Percentiles rank a stretch among this genome's conserved stretches.
Evolutionary conservation across 2,797 vertebrate species (phyloP).

Genomic region (Tarsius wallacei): DNA sequence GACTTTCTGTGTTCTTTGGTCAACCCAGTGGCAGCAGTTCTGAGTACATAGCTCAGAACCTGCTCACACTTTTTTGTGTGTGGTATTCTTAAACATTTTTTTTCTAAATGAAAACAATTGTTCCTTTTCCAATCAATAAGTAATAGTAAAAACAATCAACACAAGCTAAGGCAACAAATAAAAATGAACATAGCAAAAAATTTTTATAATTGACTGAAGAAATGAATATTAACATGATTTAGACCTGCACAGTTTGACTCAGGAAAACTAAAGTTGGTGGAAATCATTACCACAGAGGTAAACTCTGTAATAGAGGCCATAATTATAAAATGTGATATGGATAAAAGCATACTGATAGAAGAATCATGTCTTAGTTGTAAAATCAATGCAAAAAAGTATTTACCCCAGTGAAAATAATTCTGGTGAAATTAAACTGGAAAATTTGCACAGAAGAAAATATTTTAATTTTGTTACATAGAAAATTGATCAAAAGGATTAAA

Average conservation of each 20-base stretch:
- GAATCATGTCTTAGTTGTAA: slow-evolving; percentile 26
- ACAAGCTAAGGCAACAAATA: slow-evolving; percentile 14
- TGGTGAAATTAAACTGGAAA: slow-evolving; percentile 36
- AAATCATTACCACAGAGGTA: slow-evolving; percentile 32
- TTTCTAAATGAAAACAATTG: background rate
- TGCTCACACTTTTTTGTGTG: background rate
- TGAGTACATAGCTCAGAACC: background rate
- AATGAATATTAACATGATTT: slow-evolving; percentile 8
- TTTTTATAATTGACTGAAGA: background rate
- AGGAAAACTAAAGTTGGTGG: background rate
- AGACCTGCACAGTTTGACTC: slow-evolving; percentile 23
- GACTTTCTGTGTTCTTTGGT: slow-evolving; percentile 10
- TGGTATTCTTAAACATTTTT: background rate
- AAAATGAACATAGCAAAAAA: slow-evolving; percentile 23
- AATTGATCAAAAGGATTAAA: slow-evolving; percentile 52
- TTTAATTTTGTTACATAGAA: slow-evolving; percentile 56
- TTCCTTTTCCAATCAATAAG: slow-evolving; percentile 25
- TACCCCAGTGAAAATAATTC: slow-evolving; percentile 14
- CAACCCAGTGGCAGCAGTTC: background rate
- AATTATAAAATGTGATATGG: background rate
- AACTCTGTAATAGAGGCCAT: background rate
- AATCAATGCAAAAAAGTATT: slow-evolving; percentile 44
- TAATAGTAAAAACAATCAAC: background rate
- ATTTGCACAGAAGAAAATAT: slow-evolving; percentile 25
- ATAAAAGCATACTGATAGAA: background rate